phyloP scores from a whole-genome alignment of 2,797 vertebrate species.

The Amblyraja radiata region DNA sequence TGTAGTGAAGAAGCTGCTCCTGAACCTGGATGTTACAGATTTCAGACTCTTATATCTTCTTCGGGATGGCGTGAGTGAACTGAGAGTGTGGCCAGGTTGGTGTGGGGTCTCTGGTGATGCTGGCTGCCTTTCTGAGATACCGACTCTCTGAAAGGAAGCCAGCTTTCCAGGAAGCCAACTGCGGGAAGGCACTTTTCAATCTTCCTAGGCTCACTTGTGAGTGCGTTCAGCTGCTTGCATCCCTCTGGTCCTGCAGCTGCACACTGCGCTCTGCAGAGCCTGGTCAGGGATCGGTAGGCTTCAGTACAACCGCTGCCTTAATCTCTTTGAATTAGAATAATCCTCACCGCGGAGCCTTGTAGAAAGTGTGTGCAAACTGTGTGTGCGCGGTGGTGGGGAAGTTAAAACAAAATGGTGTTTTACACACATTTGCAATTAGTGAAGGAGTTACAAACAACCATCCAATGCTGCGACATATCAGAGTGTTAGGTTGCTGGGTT shows the following conservation, averaged over 20 bases:
- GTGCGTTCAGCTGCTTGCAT: background rate
- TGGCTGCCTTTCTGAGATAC: no score
- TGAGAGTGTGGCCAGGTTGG: no score
- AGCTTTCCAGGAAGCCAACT: no score
- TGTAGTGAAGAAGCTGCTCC: no score
- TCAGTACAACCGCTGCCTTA: background rate
- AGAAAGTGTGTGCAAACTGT: background rate
- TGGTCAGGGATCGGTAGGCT: background rate
- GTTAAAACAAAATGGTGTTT: background rate
- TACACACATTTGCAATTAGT: background rate
- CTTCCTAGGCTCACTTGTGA: background rate
- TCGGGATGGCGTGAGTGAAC: no score
- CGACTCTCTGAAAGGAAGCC: background rate
- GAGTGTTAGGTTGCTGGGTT: background rate
- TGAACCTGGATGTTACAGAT: no score
- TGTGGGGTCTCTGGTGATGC: no score
- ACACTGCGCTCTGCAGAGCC: background rate
- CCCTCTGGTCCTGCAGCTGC: background rate
- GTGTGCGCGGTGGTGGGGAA: background rate
- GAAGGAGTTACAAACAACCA: slow-evolving; percentile 9
- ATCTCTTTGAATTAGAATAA: slow-evolving; percentile 29
- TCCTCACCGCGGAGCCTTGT: slow-evolving; percentile 3
- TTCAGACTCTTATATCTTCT: no score
- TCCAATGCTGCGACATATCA: slow-evolving; percentile 4
- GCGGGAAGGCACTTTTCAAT: background rate